phyloP scores from a whole-genome alignment of 1,140 invertebrate species.

The Drosophila dunni region DNA sequence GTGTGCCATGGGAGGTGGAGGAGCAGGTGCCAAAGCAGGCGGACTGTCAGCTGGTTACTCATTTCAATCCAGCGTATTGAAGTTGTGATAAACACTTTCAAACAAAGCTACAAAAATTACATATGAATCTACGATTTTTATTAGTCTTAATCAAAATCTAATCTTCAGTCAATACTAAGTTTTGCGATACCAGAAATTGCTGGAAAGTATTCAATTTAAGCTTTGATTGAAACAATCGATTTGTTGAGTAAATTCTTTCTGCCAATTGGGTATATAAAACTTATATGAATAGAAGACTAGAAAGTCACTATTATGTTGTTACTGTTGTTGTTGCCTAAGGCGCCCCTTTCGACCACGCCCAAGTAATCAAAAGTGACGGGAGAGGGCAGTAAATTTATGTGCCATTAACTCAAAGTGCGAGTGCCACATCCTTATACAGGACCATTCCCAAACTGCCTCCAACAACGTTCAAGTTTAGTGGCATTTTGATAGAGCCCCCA shows the following conservation, averaged over 20 bases:
- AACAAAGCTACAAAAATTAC: background rate
- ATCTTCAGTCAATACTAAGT: no score
- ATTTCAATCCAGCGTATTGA: constrained; percentile 61
- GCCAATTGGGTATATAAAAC: background rate
- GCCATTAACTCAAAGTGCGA: constrained; percentile 77
- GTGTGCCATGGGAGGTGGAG: constrained; percentile 27
- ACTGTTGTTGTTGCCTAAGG: constrained; percentile 43
- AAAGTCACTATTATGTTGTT: constrained; percentile 48
- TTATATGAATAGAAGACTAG: background rate
- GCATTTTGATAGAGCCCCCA: constrained; percentile 49
- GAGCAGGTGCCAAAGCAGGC: constrained; percentile 25
- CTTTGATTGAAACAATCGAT: background rate
- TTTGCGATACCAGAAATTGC: no score
- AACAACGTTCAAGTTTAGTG: constrained; percentile 48
- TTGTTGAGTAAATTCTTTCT: background rate
- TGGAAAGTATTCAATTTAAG: background rate
- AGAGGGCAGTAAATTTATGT: constrained; percentile 70
- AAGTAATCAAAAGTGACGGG: constrained; percentile 80
- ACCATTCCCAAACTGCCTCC: constrained; percentile 21
- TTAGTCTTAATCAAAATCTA: no score
- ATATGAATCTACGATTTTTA: background rate
- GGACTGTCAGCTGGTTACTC: constrained; percentile 52
- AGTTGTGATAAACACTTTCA: background rate
- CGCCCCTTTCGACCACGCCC: constrained; percentile 52
- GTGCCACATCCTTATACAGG: constrained; percentile 11